Evolutionary conservation across 1,140 invertebrate species (phyloP), one percentile per base, ranked within the genome.

Genomic region (Procambarus clarkii): DNA sequence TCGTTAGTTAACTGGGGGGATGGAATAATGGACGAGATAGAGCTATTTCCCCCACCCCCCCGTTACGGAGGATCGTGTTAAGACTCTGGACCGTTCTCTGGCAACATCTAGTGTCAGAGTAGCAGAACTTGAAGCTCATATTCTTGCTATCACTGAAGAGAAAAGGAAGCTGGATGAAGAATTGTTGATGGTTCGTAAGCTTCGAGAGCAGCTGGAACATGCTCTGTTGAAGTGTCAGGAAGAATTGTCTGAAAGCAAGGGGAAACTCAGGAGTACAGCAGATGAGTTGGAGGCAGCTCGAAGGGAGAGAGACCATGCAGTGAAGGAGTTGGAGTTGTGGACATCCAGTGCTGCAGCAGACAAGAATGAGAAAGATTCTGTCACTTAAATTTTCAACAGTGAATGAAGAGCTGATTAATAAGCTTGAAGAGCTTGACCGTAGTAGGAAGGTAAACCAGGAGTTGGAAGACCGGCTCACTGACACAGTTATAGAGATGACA

Each of bases 281-380:
- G 88, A 2, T 4, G 48, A 78, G 18, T 50, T 83, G 34, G 64
- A 83, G 50, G 5, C 45, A 44, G 24, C 44, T 3, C 8, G 18
- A n/a, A 34, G 1, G 3, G 88, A 74, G 46, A 18, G 88, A 24
- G 80, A 90, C 54, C 44, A 76, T 50, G 69, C 81, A 21, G 50
- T 64, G 2, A 76, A 78, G 45, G 88, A 90, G 24, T 48, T 90
- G 46, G 80, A 74, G 21, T 83, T 90, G 18, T 90, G 88, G 88
- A 90, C 88, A 0, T 21, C 80, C 3, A 50, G 45, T 13, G 88
- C 80, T 13, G 80, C 80, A 45, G 34, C 64, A n/a, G 88, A 90
- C 88, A 71, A 77, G 5, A 44, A 8, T 44, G 88, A 90, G 34
- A 90, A 83, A 69, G 84, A 90, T 58, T 90, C 88, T 90, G 18